phyloP scores from a whole-genome alignment of 2,888 invertebrate genomes.

The Lasioglossum leucozonium region DNA sequence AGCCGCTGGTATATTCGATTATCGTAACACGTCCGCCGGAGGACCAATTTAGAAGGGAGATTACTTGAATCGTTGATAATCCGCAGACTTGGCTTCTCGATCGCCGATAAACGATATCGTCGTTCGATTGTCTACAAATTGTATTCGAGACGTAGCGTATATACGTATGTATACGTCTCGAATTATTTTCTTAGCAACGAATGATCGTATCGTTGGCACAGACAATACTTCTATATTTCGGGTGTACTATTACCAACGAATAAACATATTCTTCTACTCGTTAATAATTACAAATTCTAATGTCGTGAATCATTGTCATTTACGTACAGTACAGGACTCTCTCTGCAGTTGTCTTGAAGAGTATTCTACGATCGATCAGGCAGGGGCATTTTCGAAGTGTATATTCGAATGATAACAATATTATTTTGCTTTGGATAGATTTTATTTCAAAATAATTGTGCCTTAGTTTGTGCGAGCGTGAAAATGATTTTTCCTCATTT shows the following conservation, averaged over 20 bases:
- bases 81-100: neutral
- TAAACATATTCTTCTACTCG: slow-evolving; percentile 5
- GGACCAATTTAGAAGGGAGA: slow-evolving; percentile 10
- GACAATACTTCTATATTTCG: slow-evolving; percentile 12
- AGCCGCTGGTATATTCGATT: slow-evolving; percentile 9
- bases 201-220: neutral
- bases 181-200: slow-evolving; percentile 1
- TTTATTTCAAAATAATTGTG: neutral
- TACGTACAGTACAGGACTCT: neutral
- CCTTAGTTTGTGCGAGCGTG: neutral
- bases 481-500: neutral
- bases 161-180: neutral
- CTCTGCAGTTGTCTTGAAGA: neutral
- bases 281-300: slow-evolving; percentile 1
- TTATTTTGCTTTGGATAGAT: neutral
- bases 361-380: neutral
- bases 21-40: neutral
- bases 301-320: neutral
- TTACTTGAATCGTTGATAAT: neutral
- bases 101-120: slow-evolving; percentile 1
- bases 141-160: neutral
- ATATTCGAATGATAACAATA: neutral
- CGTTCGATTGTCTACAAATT: neutral
- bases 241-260: neutral
- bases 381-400: neutral